Conservation (phyloP, 2,888 invertebrate genomes). For the Diploptera punctata region DNA sequence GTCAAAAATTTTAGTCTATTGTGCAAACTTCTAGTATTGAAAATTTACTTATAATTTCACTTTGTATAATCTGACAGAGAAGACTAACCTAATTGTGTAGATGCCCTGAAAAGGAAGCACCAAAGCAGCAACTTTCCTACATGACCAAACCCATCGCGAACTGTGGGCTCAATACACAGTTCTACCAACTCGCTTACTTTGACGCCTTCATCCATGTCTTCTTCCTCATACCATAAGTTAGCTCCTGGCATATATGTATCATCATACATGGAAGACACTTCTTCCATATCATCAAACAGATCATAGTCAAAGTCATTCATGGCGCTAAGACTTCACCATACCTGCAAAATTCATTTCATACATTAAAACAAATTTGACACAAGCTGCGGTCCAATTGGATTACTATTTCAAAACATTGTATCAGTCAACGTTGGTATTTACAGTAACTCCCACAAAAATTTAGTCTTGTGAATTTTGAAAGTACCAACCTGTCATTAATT, state of each 20-base stretch:
- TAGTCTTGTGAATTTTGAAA: too few relatives aligned
- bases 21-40: too few relatives aligned
- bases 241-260: conserved; percentile 41
- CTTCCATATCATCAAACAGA: conserved; percentile 45
- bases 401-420: too few relatives aligned
- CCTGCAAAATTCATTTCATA: background rate
- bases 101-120: conserved; percentile 48
- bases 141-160: conserved; percentile 48
- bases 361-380: conserved; percentile 1
- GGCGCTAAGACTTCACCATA: conserved; percentile 7
- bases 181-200: conserved; percentile 46
- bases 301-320: conserved; percentile 45
- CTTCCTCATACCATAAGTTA: conserved; percentile 44
- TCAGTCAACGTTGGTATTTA: too few relatives aligned
- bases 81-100: conserved; percentile 48
- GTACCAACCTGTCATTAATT: background rate
- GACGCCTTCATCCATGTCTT: conserved; percentile 43
- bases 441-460: background rate
- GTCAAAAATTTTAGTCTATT: too few relatives aligned
- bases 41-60: too few relatives aligned
- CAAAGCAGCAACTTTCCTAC: conserved; percentile 48
- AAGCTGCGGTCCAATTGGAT: too few relatives aligned
- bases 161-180: conserved; percentile 49
- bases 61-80: too few relatives aligned
- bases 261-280: conserved; percentile 44